Base-by-base conservation (phyloP, 2,113 vertebrate species). In the Pelusios castaneus region DNA sequence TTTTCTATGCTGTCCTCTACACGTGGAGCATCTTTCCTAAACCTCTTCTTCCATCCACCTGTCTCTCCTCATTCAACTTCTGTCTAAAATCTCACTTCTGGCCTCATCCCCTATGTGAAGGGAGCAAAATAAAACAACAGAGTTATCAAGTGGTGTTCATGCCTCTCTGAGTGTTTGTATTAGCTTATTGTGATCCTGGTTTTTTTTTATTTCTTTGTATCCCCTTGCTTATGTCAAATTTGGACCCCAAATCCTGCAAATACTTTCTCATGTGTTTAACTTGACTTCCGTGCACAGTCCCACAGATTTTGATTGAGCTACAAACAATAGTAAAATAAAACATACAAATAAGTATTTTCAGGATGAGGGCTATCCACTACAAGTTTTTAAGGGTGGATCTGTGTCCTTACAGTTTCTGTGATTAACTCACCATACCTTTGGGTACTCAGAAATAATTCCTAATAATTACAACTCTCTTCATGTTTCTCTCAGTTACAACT, bases 341-440 rank as follows among this genome's bases (percentile, higher is more conserved):
- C 60, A n/a, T 29, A 63, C 31, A 63, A 63, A 63, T 63, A 63
- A n/a, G 60, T 63, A 63, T 63, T n/a, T 63, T 16, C 34, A n/a
- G 60, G 16, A 63, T n/a, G 34, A 16, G 31, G 34, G 16, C 16
- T 31, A n/a, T 63, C 78, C 1, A 84, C 5, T 84, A 27, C 38
- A 27, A 51, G 2, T 29, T 80, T 87, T 92, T 82, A 13, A 0
- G 4, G 85, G 80, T 25, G 79, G 82, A 93, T 90, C 1, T 1
- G 31, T 21, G 56, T 51, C 63, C 34, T 6, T 82, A 75, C 25
- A 0, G 0, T 85, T 89, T 75, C 49, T 38, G 21, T 47, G 43
- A 90, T 52, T n/a, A 87, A 85, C 0, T 0, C 58, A 34, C 3
- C 29, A 8, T 6, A 25, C 29, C 21, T 84, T 89, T 0, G 1